Conservation (phyloP, 2,113 vertebrate species). For the Ancistrus triradiatus region DNA sequence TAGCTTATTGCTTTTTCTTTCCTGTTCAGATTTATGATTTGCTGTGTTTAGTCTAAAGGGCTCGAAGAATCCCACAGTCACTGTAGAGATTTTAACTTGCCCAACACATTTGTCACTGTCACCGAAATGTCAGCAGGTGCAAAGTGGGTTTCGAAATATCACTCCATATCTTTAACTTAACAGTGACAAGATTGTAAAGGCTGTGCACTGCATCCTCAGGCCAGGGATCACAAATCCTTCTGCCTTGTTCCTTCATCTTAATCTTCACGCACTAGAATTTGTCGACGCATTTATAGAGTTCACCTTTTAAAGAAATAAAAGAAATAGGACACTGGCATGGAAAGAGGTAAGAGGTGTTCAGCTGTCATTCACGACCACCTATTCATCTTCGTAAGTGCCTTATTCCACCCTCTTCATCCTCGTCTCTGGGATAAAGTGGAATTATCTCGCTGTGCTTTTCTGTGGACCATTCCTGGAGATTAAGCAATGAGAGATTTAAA, state of each 20-base stretch:
- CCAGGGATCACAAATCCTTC: slow-evolving; percentile 5
- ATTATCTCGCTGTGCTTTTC: slow-evolving; percentile 18
- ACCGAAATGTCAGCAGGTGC: slow-evolving; percentile 20
- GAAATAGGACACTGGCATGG: slow-evolving; percentile 10
- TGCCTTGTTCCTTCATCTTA: background rate
- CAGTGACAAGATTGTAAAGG: slow-evolving; percentile 14
- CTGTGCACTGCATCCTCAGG: background rate
- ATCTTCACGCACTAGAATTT: background rate
- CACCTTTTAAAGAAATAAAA: slow-evolving; percentile 19
- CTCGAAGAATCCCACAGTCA: background rate
- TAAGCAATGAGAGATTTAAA: slow-evolving; percentile 3
- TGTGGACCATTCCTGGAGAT: slow-evolving; percentile 12
- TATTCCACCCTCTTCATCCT: slow-evolving; percentile 12
- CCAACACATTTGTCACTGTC: slow-evolving; percentile 6
- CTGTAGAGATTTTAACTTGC: background rate
- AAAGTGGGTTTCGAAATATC: slow-evolving; percentile 3
- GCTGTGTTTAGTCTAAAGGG: background rate
- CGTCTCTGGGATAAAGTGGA: slow-evolving; percentile 2
- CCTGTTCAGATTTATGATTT: background rate
- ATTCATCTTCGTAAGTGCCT: slow-evolving; percentile 41
- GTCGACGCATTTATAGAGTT: slow-evolving; percentile 28
- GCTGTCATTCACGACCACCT: slow-evolving; percentile 19
- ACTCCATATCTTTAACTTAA: slow-evolving; percentile 24
- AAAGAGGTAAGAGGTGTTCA: slow-evolving; percentile 17
- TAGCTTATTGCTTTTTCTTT: background rate